A percentile compares a stretch with the other conserved stretches of the same genome.
Conservation (phyloP, 37 sponge, comb jelly and placozoan genomes). For the Halichondria panicea region DNA sequence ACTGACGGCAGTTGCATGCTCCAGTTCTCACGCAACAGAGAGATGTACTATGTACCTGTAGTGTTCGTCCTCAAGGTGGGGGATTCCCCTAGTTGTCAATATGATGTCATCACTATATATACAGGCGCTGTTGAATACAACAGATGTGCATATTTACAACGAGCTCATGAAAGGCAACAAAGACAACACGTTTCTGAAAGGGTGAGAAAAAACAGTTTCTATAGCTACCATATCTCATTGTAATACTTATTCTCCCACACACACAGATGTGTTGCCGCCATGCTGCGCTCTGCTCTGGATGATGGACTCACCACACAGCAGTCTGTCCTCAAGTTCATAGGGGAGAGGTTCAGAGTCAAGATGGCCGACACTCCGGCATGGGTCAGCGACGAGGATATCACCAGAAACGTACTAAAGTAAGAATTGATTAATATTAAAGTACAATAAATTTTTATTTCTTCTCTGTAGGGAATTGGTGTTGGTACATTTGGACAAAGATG, state of each 20-base stretch:
- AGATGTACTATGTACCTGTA: slow-evolving; percentile 83
- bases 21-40: slow-evolving; percentile 75
- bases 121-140: slow-evolving; percentile 69
- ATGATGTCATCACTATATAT: no score
- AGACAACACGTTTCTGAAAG: slow-evolving; percentile 72
- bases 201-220: no score
- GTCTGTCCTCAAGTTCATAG: slow-evolving; percentile 72
- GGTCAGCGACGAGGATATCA: slow-evolving; percentile 75
- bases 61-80: slow-evolving; percentile 85
- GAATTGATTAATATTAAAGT: not conserved
- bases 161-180: slow-evolving; percentile 72
- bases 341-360: slow-evolving; percentile 79
- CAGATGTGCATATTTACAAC: slow-evolving; percentile 73
- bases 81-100: no score
- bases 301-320: slow-evolving; percentile 57
- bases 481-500: slow-evolving; percentile 79
- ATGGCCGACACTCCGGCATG: slow-evolving; percentile 72
- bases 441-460: not conserved
- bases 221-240: slow-evolving; percentile 2
- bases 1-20: slow-evolving; percentile 85
- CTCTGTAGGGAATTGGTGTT: slow-evolving; percentile 73
- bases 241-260: not conserved
- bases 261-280: slow-evolving; percentile 67
- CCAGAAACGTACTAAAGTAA: slow-evolving; percentile 70
- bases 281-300: slow-evolving; percentile 55